Evolutionary conservation across 2,797 vertebrate species (phyloP).

Genomic region (Oreochromis mossambicus): DNA sequence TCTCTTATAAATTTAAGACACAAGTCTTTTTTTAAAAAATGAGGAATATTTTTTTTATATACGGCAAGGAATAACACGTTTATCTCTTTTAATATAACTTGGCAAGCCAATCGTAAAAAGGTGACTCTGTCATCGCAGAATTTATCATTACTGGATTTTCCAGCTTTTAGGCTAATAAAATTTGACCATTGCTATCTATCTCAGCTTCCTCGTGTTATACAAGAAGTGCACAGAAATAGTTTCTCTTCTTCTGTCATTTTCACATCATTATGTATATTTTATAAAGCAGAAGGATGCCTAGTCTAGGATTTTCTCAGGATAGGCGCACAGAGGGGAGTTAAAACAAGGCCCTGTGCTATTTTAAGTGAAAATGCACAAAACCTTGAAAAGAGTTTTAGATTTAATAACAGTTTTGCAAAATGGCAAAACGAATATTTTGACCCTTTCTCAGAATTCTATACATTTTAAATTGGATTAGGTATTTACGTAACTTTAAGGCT

Average conservation of each 20-base stretch:
- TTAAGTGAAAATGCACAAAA: neutral
- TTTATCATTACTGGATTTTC: neutral
- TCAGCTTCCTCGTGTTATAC: neutral
- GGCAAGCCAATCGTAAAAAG: neutral
- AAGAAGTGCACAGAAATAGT: neutral
- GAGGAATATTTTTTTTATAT: rapidly evolving
- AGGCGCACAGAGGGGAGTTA: neutral
- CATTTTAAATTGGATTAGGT: neutral
- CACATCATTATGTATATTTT: neutral
- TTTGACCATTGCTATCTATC: neutral
- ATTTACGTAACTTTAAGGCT: neutral
- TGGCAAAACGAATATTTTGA: neutral
- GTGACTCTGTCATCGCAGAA: neutral
- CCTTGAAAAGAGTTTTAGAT: neutral
- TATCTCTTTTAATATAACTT: neutral
- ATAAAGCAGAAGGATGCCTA: neutral
- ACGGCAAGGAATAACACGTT: neutral
- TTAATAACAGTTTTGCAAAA: neutral
- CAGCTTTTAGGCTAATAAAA: neutral
- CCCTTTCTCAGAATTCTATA: neutral
- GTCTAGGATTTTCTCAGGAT: neutral
- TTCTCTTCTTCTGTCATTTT: neutral
- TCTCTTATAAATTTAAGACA: neutral
- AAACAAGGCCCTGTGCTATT: neutral
- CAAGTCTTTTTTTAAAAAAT: rapidly evolving